Percentiles rank a stretch among this genome's conserved stretches.
phyloP scores from a whole-genome alignment of 2,113 vertebrate species.

The Lepisosteus oculatus region DNA sequence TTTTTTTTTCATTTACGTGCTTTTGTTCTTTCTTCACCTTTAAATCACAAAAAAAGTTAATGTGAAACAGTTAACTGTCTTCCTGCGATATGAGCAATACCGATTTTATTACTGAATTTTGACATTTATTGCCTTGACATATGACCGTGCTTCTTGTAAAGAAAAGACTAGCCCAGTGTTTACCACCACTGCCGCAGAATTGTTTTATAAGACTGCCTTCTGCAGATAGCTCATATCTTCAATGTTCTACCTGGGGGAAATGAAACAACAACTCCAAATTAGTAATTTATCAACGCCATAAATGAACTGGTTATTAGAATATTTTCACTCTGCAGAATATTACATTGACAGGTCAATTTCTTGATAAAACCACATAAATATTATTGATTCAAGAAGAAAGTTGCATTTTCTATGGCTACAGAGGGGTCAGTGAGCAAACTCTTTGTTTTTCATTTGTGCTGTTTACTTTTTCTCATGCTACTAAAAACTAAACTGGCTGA shows the following conservation, averaged over 20 bases:
- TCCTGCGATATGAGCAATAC: not conserved
- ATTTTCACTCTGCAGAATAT: no score
- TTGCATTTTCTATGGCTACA: no score
- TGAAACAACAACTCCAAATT: not conserved
- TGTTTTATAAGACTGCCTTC: not conserved
- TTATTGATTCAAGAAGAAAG: no score
- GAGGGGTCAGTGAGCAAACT: no score
- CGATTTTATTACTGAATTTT: not conserved
- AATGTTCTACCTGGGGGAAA: not conserved
- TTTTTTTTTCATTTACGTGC: no score
- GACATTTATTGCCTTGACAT: slow-evolving; percentile 2
- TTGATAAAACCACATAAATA: no score
- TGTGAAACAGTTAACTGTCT: not conserved
- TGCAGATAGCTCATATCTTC: not conserved
- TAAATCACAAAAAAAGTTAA: not conserved
- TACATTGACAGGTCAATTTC: no score
- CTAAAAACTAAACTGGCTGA: no score
- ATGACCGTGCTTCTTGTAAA: not conserved
- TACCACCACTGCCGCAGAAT: not conserved
- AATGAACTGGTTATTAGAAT: no score
- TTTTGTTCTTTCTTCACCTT: not conserved
- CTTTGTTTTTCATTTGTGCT: no score
- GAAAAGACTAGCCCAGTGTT: not conserved
- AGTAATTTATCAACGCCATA: not conserved
- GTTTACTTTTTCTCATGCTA: no score